Evolutionary conservation across 2,113 vertebrate genomes (phyloP).

Genomic region (Brevimyrus niger): DNA sequence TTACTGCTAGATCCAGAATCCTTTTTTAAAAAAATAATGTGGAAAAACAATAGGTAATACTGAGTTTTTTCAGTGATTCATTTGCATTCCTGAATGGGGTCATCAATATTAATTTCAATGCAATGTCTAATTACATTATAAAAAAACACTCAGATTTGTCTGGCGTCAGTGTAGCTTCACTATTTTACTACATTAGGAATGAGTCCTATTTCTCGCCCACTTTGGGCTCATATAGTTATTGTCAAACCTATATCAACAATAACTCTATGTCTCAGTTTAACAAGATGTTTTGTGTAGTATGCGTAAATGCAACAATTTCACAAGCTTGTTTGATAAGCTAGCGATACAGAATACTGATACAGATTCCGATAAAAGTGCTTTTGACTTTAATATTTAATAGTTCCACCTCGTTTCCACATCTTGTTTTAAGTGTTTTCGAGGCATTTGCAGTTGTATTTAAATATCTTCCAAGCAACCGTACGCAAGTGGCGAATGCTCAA

Average conservation of each 20-base stretch:
- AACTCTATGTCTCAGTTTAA: neutral
- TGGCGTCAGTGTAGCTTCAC: neutral
- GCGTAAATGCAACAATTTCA: neutral
- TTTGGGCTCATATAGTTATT: neutral
- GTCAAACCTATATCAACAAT: neutral
- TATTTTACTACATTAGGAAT: neutral
- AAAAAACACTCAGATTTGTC: neutral
- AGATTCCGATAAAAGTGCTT: too few species aligned
- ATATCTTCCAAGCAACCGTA: too few species aligned
- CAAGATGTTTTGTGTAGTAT: neutral
- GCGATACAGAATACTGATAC: too few species aligned
- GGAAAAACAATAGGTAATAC: neutral
- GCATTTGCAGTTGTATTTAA: too few species aligned
- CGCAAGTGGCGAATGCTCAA: too few species aligned
- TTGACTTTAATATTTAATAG: too few species aligned
- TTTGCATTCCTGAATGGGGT: neutral
- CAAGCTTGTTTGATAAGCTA: neutral
- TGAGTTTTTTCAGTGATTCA: neutral
- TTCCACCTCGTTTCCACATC: too few species aligned
- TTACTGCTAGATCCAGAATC: neutral
- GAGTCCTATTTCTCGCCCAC: neutral
- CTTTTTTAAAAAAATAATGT: neutral
- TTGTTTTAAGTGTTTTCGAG: too few species aligned
- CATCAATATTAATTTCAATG: neutral
- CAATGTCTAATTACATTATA: neutral